Conservation (phyloP, 2,113 vertebrate genomes). For the Catharus fuscescens region DNA sequence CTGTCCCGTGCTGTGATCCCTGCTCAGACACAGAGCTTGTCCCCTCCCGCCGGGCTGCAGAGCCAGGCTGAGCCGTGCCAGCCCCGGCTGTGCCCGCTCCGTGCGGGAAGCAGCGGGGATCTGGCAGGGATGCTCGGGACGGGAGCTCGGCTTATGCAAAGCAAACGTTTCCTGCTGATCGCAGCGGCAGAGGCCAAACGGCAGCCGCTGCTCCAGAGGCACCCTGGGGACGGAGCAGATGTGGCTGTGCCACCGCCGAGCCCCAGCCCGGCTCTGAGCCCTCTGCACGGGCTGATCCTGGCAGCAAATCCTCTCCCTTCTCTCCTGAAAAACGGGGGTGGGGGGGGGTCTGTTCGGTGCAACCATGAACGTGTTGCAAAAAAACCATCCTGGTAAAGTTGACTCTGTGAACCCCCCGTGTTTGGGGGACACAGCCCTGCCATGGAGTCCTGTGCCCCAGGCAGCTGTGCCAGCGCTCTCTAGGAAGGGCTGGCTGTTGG, state of each 20-base stretch:
- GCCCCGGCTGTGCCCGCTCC: not conserved
- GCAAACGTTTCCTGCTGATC: not conserved
- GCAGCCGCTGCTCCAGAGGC: not conserved
- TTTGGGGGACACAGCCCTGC: not conserved
- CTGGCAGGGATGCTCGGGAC: not conserved
- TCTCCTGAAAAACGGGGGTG: no score
- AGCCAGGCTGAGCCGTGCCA: not conserved
- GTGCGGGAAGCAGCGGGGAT: not conserved
- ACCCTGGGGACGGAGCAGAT: not conserved
- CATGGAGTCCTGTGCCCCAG: not conserved
- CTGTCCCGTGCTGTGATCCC: not conserved
- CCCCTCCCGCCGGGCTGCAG: accelerated
- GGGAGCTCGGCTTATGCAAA: not conserved
- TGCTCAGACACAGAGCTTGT: accelerated
- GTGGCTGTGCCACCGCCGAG: not conserved
- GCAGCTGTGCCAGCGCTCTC: not conserved
- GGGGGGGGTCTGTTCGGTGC: no score
- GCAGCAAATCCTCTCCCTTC: not conserved
- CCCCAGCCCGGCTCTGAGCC: not conserved
- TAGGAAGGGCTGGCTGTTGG: not conserved
- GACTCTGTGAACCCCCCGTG: accelerated
- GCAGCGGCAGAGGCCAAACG: not conserved
- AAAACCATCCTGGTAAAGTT: accelerated
- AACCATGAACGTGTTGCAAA: accelerated
- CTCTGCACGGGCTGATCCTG: accelerated